These are phyloP conservation scores for Heliconius ismenius DNA, from an alignment of 2,888 invertebrate species.

Conservation along the genomic window DNA sequence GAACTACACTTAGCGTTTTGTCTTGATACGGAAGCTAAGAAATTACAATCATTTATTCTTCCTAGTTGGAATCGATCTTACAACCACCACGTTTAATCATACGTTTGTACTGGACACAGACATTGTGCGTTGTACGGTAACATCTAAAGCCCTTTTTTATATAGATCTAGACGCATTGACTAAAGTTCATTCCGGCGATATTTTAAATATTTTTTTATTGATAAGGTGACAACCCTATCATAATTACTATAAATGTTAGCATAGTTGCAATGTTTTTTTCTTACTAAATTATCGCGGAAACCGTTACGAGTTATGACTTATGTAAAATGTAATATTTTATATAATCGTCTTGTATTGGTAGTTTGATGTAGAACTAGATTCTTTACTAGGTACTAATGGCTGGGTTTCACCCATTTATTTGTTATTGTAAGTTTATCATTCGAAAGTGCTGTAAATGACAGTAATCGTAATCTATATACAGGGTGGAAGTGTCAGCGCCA, in stretches of 20 bases:
- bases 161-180: no score
- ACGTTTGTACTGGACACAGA: no score
- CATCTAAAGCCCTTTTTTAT: no score
- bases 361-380: background rate
- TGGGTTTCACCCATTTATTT: background rate
- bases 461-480: no score
- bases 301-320: slow-evolving; percentile 19
- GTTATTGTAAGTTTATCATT: no score
- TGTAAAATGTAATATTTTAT: slow-evolving; percentile 20
- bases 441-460: no score
- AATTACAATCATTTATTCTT: background rate
- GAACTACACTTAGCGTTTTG: background rate
- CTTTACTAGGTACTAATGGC: background rate
- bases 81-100: no score
- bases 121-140: no score
- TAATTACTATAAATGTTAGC: slow-evolving; percentile 12
- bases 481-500: no score
- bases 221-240: slow-evolving; percentile 28
- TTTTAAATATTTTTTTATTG: no score
- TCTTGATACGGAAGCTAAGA: background rate
- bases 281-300: slow-evolving; percentile 34
- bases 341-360: background rate
- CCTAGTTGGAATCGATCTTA: no score
- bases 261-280: slow-evolving; percentile 17
- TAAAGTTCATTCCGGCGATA: no score